Conservation (phyloP, 1,140 invertebrate genomes). For the Homalodisca vitripennis region DNA sequence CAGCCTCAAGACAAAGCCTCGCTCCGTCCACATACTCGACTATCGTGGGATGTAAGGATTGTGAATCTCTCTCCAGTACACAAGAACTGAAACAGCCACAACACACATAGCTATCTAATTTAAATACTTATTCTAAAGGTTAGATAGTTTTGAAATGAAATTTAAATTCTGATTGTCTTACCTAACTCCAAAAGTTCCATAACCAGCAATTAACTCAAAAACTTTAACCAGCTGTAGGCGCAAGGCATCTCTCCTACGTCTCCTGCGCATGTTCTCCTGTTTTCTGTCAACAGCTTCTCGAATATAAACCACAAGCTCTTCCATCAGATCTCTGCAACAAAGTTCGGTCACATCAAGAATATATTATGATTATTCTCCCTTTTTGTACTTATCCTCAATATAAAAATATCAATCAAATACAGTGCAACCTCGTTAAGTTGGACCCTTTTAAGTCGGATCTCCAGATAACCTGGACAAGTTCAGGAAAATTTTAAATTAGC, state of each 20-base stretch:
- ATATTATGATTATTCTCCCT: no score
- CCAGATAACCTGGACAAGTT: no score
- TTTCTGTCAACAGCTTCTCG: constrained; percentile 97
- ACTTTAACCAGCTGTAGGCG: constrained; percentile 87
- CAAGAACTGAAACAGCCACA: constrained; percentile 59
- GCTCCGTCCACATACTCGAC: constrained; percentile 96
- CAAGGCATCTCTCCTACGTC: constrained; percentile 88
- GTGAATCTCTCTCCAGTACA: constrained; percentile 79
- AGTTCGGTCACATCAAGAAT: background rate
- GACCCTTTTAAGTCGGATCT: no score
- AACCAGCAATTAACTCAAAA: constrained; percentile 88
- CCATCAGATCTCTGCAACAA: constrained; percentile 84
- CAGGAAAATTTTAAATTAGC: no score
- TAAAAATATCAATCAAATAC: no score
- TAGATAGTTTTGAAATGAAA: background rate
- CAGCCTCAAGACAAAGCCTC: constrained; percentile 85
- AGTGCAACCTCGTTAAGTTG: no score
- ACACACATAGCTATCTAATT: background rate
- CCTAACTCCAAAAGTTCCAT: constrained; percentile 89
- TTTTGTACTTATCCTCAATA: no score
- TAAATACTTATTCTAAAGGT: background rate
- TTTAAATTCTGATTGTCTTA: constrained; percentile 44
- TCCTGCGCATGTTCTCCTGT: constrained; percentile 91
- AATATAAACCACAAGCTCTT: constrained; percentile 88
- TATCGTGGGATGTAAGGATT: constrained; percentile 80